Base-by-base conservation (phyloP, 2,113 vertebrate genomes). In the Proteles cristata region DNA sequence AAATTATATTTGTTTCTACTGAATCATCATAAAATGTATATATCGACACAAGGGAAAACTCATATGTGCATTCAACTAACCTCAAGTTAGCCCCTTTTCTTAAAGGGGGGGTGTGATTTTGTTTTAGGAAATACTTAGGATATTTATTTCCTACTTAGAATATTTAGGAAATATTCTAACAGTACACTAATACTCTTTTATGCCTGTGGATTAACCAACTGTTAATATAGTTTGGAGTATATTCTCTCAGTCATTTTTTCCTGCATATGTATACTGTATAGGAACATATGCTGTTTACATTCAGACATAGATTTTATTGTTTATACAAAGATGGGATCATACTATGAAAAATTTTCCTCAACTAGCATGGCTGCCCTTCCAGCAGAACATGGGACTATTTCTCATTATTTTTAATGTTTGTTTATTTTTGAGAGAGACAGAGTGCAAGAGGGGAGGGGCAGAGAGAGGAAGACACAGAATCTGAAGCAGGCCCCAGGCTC, bases 201-300 rank as follows among this genome's bases (percentile, higher is more conserved):
- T 66, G 35, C 58, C 11, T 79, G 45, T 43, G 2, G 74, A 92
- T 61, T 92, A 88, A 89, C 21, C 17, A 50, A 55, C 35, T 66
- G 48, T 35, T 73, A 73, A 74, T 92, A 68, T 81, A 82, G 63
- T 45, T 87, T 92, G 7, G 33, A 61, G 66, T 97, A 61, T 82
- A 14, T 87, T 95, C 17, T 91, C 53, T 86, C 28, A 93, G 19
- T n/a, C 11, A 50, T 94, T 90, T 92, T 92, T 96, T 69, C 15
- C 43, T 87, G 0, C 43, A 39, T 3, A 79, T 17, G 15, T 50
- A 53, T 65, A 19, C 15, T 96, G 2, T 93, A 16, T 21, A 84
- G 65, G 71, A 76, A 55, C 39, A 8, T 89, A 21, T 79, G 26
- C 26, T 61, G 0, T 92, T 92, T 83, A 90, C 12, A 95, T 73